These are phyloP conservation scores for Gerris lacustris DNA, from an alignment of 2,888 invertebrate species.

Conservation along the genomic window DNA sequence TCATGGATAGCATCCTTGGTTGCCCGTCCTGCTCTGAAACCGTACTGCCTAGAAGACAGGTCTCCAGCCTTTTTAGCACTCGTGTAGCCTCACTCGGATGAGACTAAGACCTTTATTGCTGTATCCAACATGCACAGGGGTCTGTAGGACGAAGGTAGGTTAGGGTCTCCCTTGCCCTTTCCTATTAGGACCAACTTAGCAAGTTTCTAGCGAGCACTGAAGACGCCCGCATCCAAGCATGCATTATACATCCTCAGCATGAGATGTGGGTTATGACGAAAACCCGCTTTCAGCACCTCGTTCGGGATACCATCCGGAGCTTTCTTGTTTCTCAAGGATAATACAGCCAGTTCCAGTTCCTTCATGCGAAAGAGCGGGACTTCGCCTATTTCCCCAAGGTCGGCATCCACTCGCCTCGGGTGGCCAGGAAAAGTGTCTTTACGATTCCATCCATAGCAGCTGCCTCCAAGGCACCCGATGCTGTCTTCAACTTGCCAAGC, in stretches of 20 bases:
- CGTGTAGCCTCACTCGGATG: slow-evolving; percentile 26
- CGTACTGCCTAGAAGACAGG: too few species aligned
- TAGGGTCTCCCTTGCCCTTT: too few species aligned
- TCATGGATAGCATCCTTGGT: too few species aligned
- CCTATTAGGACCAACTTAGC: too few species aligned
- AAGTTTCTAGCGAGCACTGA: too few species aligned
- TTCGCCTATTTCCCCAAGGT: not conserved
- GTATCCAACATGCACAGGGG: too few species aligned
- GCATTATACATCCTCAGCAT: not conserved
- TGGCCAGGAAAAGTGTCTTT: not conserved
- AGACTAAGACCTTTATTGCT: too few species aligned
- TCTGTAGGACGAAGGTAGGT: too few species aligned
- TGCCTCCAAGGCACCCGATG: too few species aligned
- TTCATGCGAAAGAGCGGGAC: not conserved
- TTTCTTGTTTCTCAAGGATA: not conserved
- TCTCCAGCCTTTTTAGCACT: too few species aligned
- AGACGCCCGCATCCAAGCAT: not conserved
- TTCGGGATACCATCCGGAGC: slow-evolving; percentile 7
- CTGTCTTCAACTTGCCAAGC: too few species aligned
- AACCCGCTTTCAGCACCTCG: not conserved
- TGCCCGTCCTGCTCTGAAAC: too few species aligned
- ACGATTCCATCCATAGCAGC: not conserved
- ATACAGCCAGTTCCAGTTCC: not conserved
- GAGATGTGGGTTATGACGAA: not conserved
- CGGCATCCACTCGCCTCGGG: not conserved